Evolutionary conservation across 2,797 vertebrate genomes (phyloP), one percentile per base, ranked within the genome.

Genomic region (Hozukius guyotensis): DNA sequence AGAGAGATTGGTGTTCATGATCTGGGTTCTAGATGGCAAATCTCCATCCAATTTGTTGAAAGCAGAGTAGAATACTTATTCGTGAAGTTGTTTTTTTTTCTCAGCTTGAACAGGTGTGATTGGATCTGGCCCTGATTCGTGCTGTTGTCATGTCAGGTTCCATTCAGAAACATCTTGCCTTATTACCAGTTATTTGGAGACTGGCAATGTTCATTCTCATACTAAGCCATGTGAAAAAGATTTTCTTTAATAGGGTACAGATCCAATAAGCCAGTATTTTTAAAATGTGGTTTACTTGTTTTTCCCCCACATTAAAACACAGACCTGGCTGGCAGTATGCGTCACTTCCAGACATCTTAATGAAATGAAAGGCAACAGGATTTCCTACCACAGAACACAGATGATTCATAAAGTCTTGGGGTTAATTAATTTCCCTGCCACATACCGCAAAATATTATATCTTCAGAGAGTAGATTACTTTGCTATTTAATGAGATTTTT

Each of bases 11-110:
- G 49, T 55, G 85, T 66, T 80, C 78, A 87, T 86, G 83, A 85
- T 86, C 71, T 80, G 61, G 38, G 25, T 88, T 77, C 59, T 71
- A 46, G 61, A 88, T 81, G 82, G 53, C 67, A 85, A 87, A 88
- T 88, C 60, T 88, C 76, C 77, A 82, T 89, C 63, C 78, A 87
- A 78, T 87, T 85, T 86, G 53, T 60, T 65, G 66, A 69, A 75
- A 78, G 20, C 68, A 57, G 42, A 74, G 72, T n/a, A 85, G 74
- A 84, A 82, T 63, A 80, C 56, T 52, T 82, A 49, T 78, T 76
- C 63, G 64, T 80, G 29, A 57, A 66, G 27, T 68, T 75, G 5
- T 11, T 18, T 4, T 69, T 66, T 66, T 74, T 64, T 22, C 11
- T 27, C 61, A 42, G 52, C 9, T 75, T 75, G 53, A 76, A 70